phyloP scores from a whole-genome alignment of 2,113 vertebrate species.

The Chelonoidis abingdonii region DNA sequence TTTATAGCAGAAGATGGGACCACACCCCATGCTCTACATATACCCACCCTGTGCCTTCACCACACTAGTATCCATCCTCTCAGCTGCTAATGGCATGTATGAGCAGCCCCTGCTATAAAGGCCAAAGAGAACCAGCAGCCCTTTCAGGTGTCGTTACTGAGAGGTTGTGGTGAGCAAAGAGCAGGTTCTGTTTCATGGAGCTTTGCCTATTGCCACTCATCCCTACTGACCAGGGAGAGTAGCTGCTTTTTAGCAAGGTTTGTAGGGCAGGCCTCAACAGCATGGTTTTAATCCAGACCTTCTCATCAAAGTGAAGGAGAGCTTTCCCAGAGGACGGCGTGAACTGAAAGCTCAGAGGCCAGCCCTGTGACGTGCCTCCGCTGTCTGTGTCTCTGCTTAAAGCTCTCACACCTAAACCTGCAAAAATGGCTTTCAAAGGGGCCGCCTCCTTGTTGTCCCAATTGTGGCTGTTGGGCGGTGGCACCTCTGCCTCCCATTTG shows the following conservation, averaged over 20 bases:
- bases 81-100: background rate
- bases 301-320: background rate
- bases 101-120: background rate
- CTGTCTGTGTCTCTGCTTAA: constrained; percentile 25
- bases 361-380: constrained; percentile 26
- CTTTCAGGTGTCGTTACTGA: background rate
- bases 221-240: background rate
- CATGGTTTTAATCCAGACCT: background rate
- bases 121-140: background rate
- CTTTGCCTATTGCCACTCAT: background rate
- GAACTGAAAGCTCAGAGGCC: background rate
- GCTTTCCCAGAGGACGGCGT: constrained; percentile 27
- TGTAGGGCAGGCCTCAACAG: background rate
- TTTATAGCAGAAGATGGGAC: background rate
- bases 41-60: background rate
- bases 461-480: constrained; percentile 1
- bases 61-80: background rate
- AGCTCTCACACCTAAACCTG: constrained; percentile 21
- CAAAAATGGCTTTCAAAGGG: constrained; percentile 46
- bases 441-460: background rate
- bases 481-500: constrained; percentile 21
- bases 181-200: background rate
- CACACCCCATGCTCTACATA: background rate
- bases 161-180: background rate
- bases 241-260: background rate